phyloP scores from a whole-genome alignment of 2,797 vertebrate genomes.

The Malacoraja senta region DNA sequence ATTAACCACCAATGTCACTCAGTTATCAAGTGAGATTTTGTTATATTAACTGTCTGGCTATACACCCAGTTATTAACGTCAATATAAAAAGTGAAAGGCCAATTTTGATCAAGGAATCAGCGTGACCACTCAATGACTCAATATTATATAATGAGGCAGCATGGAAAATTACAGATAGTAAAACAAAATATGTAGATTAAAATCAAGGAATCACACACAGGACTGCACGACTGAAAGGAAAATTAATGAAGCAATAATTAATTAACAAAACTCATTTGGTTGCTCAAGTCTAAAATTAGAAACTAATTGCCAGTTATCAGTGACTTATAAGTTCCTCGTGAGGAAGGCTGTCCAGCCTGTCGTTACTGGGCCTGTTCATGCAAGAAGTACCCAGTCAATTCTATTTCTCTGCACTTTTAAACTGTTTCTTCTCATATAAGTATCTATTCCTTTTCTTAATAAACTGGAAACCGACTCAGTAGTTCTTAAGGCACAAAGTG shows the following conservation, averaged over 20 bases:
- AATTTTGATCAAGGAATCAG: not conserved
- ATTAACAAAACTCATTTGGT: constrained; percentile 3
- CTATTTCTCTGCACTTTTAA: not conserved
- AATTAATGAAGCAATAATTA: not conserved
- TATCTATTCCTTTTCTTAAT: not conserved
- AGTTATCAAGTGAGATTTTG: not conserved
- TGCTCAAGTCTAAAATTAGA: constrained; percentile 23
- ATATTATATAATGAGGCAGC: not conserved
- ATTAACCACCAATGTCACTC: not conserved
- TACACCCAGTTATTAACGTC: not conserved
- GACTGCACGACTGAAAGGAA: not conserved
- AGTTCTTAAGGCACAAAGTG: no score
- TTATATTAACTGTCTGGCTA: no score
- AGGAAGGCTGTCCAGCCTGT: not conserved
- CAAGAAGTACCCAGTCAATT: not conserved
- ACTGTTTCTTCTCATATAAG: not conserved
- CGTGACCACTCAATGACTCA: not conserved
- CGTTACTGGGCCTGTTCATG: not conserved
- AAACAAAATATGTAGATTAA: not conserved
- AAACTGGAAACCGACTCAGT: not conserved
- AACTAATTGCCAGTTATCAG: constrained; percentile 18
- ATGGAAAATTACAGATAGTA: not conserved
- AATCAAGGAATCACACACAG: not conserved
- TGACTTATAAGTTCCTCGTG: not conserved
- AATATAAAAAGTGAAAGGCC: not conserved